phyloP scores from a whole-genome alignment of 2,113 vertebrate species.

The Scomber colias region DNA sequence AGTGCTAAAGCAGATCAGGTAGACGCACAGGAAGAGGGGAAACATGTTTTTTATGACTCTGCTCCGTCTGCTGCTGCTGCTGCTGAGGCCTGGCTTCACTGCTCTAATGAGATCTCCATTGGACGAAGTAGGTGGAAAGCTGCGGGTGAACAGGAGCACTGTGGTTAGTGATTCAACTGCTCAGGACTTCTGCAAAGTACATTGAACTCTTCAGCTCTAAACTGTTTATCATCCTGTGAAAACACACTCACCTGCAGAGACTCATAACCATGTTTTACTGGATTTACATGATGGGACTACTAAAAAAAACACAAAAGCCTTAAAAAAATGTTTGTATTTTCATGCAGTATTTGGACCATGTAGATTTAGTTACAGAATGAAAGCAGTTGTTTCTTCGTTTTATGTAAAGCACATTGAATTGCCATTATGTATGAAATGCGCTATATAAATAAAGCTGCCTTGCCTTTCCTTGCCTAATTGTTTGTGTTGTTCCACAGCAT shows the following conservation, averaged over 20 bases:
- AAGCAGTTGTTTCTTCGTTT: constrained; percentile 1
- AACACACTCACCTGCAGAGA: constrained; percentile 17
- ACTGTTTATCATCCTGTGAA: constrained; percentile 66
- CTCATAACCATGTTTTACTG: constrained; percentile 9
- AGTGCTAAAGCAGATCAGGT: constrained; percentile 42
- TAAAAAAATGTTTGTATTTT: constrained; percentile 2
- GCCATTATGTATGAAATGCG: no score
- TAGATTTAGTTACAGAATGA: constrained; percentile 17
- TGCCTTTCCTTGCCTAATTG: background rate
- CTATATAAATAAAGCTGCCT: no score
- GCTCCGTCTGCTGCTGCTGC: constrained; percentile 68
- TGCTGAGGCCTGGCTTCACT: constrained; percentile 56
- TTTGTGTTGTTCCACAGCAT: constrained; percentile 55
- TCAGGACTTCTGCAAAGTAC: constrained; percentile 74
- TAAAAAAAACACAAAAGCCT: constrained; percentile 8
- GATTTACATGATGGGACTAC: constrained; percentile 12
- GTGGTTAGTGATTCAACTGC: constrained; percentile 54
- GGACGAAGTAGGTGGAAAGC: constrained; percentile 79
- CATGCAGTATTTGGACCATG: constrained; percentile 2
- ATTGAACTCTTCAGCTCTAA: constrained; percentile 79
- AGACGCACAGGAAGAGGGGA: constrained; percentile 53
- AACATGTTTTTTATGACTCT: constrained; percentile 72
- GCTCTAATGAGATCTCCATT: constrained; percentile 72
- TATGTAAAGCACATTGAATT: no score
- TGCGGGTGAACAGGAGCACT: constrained; percentile 43